Base-by-base conservation (phyloP, 2,888 invertebrate species). In the Drosophila nigricruria region DNA sequence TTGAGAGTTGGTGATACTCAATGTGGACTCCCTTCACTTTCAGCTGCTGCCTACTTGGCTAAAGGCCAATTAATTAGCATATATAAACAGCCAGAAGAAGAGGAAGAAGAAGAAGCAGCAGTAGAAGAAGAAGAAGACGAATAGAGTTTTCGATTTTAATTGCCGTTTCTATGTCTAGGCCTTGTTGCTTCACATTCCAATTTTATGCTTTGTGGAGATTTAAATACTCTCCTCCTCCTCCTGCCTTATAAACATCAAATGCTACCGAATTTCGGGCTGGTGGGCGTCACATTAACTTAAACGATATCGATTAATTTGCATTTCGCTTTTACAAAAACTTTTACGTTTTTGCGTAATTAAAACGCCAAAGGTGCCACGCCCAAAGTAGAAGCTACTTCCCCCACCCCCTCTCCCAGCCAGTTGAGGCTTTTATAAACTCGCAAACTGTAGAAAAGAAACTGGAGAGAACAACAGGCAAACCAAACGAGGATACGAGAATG, bases 341-440 rank as follows among this genome's bases (percentile, higher is more conserved):
- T 84, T 62, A 61, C 68, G 63, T 73, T 77, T 79, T 79, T 79
- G 70, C 66, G 84, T 85, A 85, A 88, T 85, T 85, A 85, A 85
- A 88, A 88, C 88, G 89, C 79, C 77, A 83, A 88, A 84, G 84
- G 87, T 85, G 89, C 87, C 89, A 88, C 89, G 81, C 84, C 84
- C 83, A 64, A 43, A 36, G 52, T n/a, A 25, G 34, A 9, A 54
- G 14, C 40, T 5, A 25, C n/a, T 9, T 8, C 54, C 3, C 34
- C 42, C 47, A 16, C 1, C 30, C 50, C 49, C 10, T 4, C 3
- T 12, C 3, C 30, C 54, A 9, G 0, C 40, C 38, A 36, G 25
- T 12, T 20, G 50, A 30, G 42, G 70, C 69, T 74, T 79, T 85
- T 83, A 81, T 83, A 86, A 76, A 70, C 81, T 76, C 59, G 25